Evolutionary conservation across 2,113 vertebrate genomes (phyloP), one percentile per base, ranked within the genome.

Genomic region (Anthoscopus minutus): DNA sequence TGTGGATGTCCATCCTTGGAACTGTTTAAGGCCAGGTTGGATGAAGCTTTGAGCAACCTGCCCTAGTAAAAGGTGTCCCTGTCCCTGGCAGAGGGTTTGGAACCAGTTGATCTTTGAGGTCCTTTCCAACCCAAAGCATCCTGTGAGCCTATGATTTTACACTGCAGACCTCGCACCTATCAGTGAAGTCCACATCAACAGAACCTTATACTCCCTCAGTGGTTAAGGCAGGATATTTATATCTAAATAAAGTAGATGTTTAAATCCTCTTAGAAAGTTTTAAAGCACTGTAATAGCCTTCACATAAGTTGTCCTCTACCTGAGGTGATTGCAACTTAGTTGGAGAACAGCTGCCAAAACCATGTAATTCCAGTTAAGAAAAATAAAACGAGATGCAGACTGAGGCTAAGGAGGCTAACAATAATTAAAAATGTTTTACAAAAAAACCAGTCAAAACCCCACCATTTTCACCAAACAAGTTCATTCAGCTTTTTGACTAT

Each of bases 361-460:
- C 15, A 83, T 0, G 0, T 38, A 62, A 89, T 24, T 85, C 15
- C 0, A 0, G 38, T 56, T 1, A 76, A 42, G 38, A 82, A 69
- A 86, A 91, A 62, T 33, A 65, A 61, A 81, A n/a, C 0, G 0
- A 70, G 40, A 64, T 30, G 12, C 20, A 74, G 48, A 67, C 16
- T 48, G 60, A 91, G 30, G 30, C 42, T 66, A 37, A 70, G 40
- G 35, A 38, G 13, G 24, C 7, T 67, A 78, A 71, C 12, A 81
- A 58, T 20, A 69, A 77, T 24, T 45, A 61, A 88, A 95, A 82
- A 30, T 19, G 50, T 10, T 2, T 72, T 40, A 50, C 11, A 3
- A 50, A 58, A 37, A 57, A 56, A 42, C 14, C 14, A 42, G 1
- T 5, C 7, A 27, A 38, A 47, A 28, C 3, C 7, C 18, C 20